These are phyloP conservation scores for Neoarius graeffei DNA, from an alignment of 2,113 vertebrate genomes.

Conservation along the genomic window DNA sequence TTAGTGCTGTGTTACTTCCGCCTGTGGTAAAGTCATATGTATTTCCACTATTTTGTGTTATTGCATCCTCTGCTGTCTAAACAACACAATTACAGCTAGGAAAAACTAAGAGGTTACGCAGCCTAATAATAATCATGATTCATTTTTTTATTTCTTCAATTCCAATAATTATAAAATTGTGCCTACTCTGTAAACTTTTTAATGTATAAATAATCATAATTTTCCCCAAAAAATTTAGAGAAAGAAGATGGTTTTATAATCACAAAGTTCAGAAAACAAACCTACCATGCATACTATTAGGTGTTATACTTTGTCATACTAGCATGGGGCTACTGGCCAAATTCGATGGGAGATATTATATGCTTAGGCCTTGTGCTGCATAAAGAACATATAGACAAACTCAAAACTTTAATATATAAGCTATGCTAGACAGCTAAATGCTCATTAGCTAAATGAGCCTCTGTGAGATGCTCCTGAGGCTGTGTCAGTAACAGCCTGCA, in stretches of 20 bases:
- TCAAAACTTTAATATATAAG: conserved; percentile 12
- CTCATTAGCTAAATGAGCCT: conserved; percentile 40
- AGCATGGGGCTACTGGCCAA: not conserved
- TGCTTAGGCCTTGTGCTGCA: not conserved
- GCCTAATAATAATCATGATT: too few relatives aligned
- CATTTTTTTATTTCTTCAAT: too few relatives aligned
- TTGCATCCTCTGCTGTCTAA: too few relatives aligned
- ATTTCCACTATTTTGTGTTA: too few relatives aligned
- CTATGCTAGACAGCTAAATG: conserved; percentile 18
- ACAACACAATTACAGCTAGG: too few relatives aligned
- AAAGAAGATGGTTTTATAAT: not conserved
- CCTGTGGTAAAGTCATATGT: too few relatives aligned
- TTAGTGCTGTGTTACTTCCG: too few relatives aligned
- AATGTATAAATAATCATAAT: not conserved
- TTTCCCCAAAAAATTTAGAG: not conserved
- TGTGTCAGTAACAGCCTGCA: conserved; percentile 25
- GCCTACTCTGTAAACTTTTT: not conserved
- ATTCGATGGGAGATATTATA: not conserved
- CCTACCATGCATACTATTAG: not conserved
- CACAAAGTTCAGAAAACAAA: not conserved
- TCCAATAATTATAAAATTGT: too few relatives aligned
- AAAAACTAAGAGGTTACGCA: too few relatives aligned
- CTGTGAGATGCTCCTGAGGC: not conserved
- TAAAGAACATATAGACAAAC: not conserved
- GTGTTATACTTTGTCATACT: not conserved